Percentiles rank a stretch among this genome's conserved stretches.
phyloP scores from a whole-genome alignment of 64 coral and sea anemone species.

The Montipora capricornis region DNA sequence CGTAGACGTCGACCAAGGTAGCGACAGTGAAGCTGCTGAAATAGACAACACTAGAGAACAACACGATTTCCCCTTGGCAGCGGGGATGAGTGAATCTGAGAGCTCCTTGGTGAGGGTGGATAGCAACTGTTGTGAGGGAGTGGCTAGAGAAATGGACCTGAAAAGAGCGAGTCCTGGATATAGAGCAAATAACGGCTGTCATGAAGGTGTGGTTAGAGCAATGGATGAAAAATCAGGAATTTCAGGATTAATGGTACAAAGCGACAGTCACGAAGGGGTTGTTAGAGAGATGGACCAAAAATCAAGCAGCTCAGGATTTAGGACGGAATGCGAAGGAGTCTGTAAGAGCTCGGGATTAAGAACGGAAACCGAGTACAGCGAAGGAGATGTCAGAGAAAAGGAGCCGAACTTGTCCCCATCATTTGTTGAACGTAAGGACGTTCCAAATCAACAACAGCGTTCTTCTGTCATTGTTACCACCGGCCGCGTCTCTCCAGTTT shows the following conservation, averaged over 20 bases:
- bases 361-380: neutral
- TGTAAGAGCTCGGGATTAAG: neutral
- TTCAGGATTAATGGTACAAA: neutral
- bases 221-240: neutral
- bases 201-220: neutral
- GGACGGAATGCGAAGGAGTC: neutral
- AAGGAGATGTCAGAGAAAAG: neutral
- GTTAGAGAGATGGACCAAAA: neutral
- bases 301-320: neutral
- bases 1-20: neutral
- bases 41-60: neutral
- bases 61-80: neutral
- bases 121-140: neutral
- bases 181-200: neutral
- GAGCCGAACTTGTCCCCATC: neutral
- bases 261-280: neutral
- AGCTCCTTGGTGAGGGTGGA: neutral
- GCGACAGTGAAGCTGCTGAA: neutral
- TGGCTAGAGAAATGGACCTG: neutral
- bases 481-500: neutral
- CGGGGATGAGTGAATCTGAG: neutral
- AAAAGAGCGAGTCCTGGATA: neutral
- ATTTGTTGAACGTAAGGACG: neutral
- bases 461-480: constrained; percentile 40
- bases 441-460: neutral